Conservation (phyloP, 2,797 vertebrate species). For the Parauchenoglanis ngamensis region DNA sequence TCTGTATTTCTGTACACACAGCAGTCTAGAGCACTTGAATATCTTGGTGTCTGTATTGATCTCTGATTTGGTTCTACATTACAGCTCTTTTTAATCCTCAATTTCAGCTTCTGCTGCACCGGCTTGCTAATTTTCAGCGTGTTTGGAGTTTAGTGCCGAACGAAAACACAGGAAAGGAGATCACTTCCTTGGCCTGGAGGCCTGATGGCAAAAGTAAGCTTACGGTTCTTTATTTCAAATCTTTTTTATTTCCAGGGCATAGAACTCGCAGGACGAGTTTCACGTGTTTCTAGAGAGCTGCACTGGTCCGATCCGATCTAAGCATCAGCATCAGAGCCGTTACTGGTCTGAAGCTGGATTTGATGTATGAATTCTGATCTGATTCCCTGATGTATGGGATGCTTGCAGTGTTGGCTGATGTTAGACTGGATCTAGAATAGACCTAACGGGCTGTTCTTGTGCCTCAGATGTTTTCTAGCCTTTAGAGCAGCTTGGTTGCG, state of each 20-base stretch:
- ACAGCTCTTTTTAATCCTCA: neutral
- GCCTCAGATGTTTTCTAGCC: neutral
- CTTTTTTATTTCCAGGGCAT: neutral
- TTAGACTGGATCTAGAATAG: neutral
- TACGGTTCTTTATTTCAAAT: neutral
- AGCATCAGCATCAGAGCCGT: neutral
- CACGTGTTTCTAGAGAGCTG: neutral
- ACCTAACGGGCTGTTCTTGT: neutral
- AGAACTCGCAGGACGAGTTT: neutral
- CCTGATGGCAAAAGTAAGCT: conserved; percentile 97
- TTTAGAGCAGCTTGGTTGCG: neutral
- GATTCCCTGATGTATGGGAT: neutral
- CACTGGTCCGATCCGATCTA: neutral
- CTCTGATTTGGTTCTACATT: neutral
- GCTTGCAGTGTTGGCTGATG: neutral
- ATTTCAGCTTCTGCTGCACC: conserved; percentile 90
- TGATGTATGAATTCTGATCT: neutral
- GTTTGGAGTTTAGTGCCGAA: conserved; percentile 95
- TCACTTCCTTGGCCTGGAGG: conserved; percentile 95
- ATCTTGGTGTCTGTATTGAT: neutral
- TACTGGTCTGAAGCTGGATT: neutral
- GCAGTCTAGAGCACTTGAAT: neutral
- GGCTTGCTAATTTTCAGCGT: conserved; percentile 92
- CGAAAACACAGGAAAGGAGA: conserved; percentile 94
- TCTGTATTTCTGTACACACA: too few species aligned